A percentile compares a stretch with the other conserved stretches of the same genome.
Evolutionary conservation across 2,113 vertebrate species (phyloP).

Genomic region (Cebidichthys violaceus): DNA sequence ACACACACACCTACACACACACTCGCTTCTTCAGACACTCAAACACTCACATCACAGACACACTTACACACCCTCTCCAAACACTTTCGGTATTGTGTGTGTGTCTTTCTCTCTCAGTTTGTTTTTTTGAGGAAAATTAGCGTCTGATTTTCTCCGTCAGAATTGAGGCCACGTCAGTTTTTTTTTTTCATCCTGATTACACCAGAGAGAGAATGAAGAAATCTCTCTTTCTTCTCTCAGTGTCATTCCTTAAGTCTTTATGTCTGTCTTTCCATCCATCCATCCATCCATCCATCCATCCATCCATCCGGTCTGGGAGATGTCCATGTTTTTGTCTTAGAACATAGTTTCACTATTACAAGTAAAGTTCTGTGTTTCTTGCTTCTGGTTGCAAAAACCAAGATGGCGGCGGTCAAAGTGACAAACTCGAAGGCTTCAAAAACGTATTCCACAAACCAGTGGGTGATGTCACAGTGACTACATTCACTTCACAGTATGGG

Average conservation of each 20-base stretch:
- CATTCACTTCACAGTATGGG: too few species aligned
- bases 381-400: too few species aligned
- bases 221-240: background rate
- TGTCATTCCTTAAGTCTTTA: background rate
- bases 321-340: too few species aligned
- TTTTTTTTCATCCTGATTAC: conserved; percentile 58
- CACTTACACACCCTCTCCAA: conserved; percentile 58
- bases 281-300: background rate
- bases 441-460: too few species aligned
- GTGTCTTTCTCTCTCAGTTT: conserved; percentile 50
- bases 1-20: conserved; percentile 23
- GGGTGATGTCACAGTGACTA: too few species aligned
- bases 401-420: too few species aligned
- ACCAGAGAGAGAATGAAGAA: conserved; percentile 28
- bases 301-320: background rate
- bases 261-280: background rate
- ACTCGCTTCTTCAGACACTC: conserved; percentile 43
- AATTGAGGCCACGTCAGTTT: conserved; percentile 65
- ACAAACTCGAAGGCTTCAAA: too few species aligned
- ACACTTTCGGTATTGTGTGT: conserved; percentile 52
- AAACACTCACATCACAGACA: conserved; percentile 51
- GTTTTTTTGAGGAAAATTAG: conserved; percentile 70
- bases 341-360: too few species aligned
- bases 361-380: too few species aligned
- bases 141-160: conserved; percentile 65